These are phyloP conservation scores for Amphiura filiformis DNA, from an alignment of 35 echinoderm and acorn worm species.

Conservation along the genomic window DNA sequence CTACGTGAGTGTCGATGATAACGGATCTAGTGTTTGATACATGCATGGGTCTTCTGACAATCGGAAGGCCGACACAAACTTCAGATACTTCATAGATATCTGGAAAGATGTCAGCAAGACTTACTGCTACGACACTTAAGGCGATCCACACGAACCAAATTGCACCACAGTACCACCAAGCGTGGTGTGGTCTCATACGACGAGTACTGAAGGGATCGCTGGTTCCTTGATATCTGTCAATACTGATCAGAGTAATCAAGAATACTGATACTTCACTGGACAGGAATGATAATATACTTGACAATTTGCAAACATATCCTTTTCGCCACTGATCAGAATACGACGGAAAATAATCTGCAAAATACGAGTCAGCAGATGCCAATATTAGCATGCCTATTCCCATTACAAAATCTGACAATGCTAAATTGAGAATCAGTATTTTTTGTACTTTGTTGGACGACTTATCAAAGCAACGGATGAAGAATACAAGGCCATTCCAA, in stretches of 20 bases:
- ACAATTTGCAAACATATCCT: slow-evolving; percentile 50
- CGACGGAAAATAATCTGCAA: slow-evolving; percentile 42
- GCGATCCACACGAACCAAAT: slow-evolving; percentile 44
- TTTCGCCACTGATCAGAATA: slow-evolving; percentile 52
- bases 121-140: slow-evolving; percentile 29
- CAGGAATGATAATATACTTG: slow-evolving; percentile 59
- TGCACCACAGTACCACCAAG: neutral
- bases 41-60: too few relatives aligned
- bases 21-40: too few relatives aligned
- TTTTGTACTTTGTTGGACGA: slow-evolving; percentile 9
- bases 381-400: slow-evolving; percentile 77
- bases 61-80: too few relatives aligned
- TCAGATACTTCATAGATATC: too few relatives aligned
- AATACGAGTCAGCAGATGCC: slow-evolving; percentile 50
- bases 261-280: slow-evolving; percentile 77
- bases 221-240: slow-evolving; percentile 70
- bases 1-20: too few relatives aligned
- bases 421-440: slow-evolving; percentile 67
- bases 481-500: slow-evolving; percentile 61
- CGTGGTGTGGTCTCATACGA: slow-evolving; percentile 20
- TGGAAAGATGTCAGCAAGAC: too few relatives aligned
- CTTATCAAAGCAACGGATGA: slow-evolving; percentile 20
- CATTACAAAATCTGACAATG: slow-evolving; percentile 76
- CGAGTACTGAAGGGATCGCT: slow-evolving; percentile 69
- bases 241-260: slow-evolving; percentile 56